Conservation (phyloP, 2,888 invertebrate genomes). For the Ligdia adustata region DNA sequence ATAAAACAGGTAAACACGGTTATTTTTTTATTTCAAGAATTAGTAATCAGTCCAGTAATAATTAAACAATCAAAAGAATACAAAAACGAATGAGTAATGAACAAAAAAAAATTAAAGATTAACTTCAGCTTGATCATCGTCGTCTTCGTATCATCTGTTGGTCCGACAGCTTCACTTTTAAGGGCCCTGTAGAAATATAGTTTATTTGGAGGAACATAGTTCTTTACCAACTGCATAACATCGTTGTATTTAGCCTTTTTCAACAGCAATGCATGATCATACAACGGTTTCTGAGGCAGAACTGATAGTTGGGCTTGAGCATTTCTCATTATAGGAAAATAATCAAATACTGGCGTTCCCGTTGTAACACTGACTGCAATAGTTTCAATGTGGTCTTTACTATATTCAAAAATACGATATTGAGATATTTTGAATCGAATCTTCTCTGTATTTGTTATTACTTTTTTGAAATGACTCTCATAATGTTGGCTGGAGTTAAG, state of each 20-base stretch:
- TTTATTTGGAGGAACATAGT: constrained; percentile 21
- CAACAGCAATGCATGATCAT: constrained; percentile 18
- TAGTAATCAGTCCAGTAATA: background rate
- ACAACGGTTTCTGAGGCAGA: constrained; percentile 14
- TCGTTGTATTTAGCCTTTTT: constrained; percentile 21
- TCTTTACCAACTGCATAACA: constrained; percentile 16
- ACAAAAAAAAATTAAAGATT: constrained; percentile 18
- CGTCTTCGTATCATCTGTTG: constrained; percentile 19
- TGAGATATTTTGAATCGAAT: no score
- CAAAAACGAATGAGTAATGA: background rate
- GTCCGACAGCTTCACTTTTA: constrained; percentile 22
- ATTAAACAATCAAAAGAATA: constrained; percentile 4
- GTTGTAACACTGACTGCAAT: no score
- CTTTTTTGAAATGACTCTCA: no score
- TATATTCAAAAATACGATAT: no score
- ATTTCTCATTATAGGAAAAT: constrained; percentile 22
- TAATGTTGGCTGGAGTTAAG: no score
- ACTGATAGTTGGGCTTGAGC: constrained; percentile 16
- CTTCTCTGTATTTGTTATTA: no score
- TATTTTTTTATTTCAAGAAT: background rate
- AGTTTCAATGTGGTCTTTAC: no score
- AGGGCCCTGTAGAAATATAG: constrained; percentile 21
- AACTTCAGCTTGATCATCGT: constrained; percentile 24
- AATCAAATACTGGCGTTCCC: constrained; percentile 19
- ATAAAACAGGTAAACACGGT: background rate